phyloP scores from a whole-genome alignment of 2,888 invertebrate genomes.

The Aproaerema taeniolella region DNA sequence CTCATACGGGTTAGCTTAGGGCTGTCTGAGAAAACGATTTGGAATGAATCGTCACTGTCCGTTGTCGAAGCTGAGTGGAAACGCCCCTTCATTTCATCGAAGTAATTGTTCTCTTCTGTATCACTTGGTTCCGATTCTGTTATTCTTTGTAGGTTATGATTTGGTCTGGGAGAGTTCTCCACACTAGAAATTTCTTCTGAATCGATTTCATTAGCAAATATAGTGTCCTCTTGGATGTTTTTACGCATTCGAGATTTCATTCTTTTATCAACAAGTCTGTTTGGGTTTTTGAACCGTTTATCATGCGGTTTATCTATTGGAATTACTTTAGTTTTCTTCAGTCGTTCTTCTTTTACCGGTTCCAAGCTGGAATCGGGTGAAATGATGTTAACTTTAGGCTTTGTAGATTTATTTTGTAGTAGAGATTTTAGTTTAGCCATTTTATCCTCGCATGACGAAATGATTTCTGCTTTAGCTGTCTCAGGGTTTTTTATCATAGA shows the following conservation, averaged over 20 bases:
- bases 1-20: constrained; percentile 30
- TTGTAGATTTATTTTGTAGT: constrained; percentile 36
- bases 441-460: constrained; percentile 58
- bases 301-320: constrained; percentile 30
- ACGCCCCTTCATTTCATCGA: constrained; percentile 57
- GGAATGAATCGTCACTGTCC: constrained; percentile 63
- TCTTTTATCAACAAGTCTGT: constrained; percentile 33
- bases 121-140: constrained; percentile 12
- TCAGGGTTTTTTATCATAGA: neutral
- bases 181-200: constrained; percentile 33
- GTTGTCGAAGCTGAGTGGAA: constrained; percentile 45
- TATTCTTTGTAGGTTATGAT: neutral
- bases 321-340: constrained; percentile 24
- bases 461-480: constrained; percentile 30
- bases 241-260: constrained; percentile 31
- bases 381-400: constrained; percentile 22
- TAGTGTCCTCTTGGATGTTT: constrained; percentile 41
- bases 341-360: constrained; percentile 19
- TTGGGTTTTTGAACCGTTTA: constrained; percentile 41
- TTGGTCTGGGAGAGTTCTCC: constrained; percentile 34
- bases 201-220: constrained; percentile 44
- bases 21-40: constrained; percentile 60
- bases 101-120: constrained; percentile 39
- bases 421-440: constrained; percentile 49
- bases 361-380: constrained; percentile 17